Base-by-base conservation (phyloP, 2,888 invertebrate genomes). In the Sepioteuthis lessoniana region DNA sequence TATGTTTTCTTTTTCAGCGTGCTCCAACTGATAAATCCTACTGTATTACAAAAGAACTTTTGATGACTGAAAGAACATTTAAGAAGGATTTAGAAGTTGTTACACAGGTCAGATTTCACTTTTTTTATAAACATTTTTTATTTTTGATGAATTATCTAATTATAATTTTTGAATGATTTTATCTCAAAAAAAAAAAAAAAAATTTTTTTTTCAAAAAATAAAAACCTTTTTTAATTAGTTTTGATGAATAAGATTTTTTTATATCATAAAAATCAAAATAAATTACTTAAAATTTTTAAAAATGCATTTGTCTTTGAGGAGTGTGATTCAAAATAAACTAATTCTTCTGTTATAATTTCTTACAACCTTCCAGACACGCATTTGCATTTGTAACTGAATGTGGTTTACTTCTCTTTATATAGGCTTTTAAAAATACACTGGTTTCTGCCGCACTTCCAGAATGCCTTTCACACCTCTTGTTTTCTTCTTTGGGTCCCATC, bases 31-130 rank as follows among this genome's bases (percentile, higher is more conserved):
- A 97, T 95, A 96, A 96, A 93, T 96, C 97, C 7, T 97, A 97
- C 95, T 97, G 96, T 95, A 97, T 97, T 93, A 96, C 97, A 93
- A 99, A 99, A 97, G 99, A 99, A 97, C 98, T 99, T 95, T 98
- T 99, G 94, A 99, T 99, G 98, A 99, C 99, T 0, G 99, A 99
- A 97, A 98, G 99, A 95, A 99, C 99, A 0, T 99, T 99, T 97
- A 98, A 98, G 96, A 98, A 99, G 96, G 99, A 99, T 97, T 97
- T 99, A 96, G 99, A 99, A 97, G 98, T 99, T 91, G 98, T 99
- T 95, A 98, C 98, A 97, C 98, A 98, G 97, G 99, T 99, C 97
- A 98, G 98, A 97, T 31, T 21, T 91, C 91, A 47, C 35, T 93
- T 38, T n/a, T 90, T 47, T 94, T 28, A 42, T n/a, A n/a, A n/a